phyloP scores from a whole-genome alignment of 2,113 vertebrate species.

The Acanthisitta chloris region DNA sequence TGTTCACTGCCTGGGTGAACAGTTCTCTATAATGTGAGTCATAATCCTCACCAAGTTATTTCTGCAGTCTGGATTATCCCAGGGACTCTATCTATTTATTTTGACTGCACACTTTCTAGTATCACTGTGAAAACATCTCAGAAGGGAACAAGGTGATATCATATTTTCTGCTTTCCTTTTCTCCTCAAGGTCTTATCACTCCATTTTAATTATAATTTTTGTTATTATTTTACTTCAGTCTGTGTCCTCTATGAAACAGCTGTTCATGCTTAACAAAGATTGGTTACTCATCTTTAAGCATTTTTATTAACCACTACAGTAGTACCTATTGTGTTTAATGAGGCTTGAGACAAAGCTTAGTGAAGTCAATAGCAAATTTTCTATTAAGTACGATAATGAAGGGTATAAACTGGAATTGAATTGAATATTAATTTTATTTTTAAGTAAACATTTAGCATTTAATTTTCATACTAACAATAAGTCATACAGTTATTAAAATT shows the following conservation, averaged over 20 bases:
- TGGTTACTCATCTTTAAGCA: not conserved
- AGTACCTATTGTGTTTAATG: conserved; percentile 12
- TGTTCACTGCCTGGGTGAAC: not conserved
- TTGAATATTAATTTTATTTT: not conserved
- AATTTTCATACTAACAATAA: not conserved
- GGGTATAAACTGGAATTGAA: not conserved
- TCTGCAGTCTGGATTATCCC: not conserved
- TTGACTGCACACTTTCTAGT: not conserved
- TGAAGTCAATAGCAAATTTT: not conserved
- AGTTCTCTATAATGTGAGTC: not conserved
- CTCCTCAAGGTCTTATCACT: not conserved
- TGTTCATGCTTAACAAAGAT: not conserved
- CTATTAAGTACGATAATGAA: not conserved
- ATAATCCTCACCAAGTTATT: not conserved
- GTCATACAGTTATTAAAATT: not conserved
- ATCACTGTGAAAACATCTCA: not conserved
- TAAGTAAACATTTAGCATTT: not conserved
- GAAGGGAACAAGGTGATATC: not conserved
- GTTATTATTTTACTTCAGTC: not conserved
- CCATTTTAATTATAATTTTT: not conserved
- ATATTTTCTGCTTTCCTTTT: not conserved
- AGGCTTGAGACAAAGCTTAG: not conserved
- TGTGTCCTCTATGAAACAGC: not conserved
- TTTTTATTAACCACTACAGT: not conserved
- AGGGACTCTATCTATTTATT: not conserved